Evolutionary conservation across 2,888 invertebrate species (phyloP).

Genomic region (Lasioglossum pauxillum): DNA sequence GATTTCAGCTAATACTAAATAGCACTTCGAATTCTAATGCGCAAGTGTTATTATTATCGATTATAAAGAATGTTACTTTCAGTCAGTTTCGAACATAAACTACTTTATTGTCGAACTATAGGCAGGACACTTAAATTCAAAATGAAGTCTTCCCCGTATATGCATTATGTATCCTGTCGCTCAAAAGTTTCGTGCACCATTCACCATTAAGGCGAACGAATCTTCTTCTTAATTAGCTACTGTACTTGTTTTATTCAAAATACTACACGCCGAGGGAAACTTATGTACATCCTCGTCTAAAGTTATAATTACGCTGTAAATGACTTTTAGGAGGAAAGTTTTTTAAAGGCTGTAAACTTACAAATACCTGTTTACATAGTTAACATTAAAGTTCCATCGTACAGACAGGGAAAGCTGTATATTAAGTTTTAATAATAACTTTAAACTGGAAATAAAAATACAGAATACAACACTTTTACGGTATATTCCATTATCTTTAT

Average conservation of each 20-base stretch:
- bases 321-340: conserved; percentile 1
- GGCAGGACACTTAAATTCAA: not conserved
- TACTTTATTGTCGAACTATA: not conserved
- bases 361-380: not conserved
- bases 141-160: not conserved
- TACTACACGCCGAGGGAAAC: not conserved
- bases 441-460: not conserved
- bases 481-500: not conserved
- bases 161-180: not conserved
- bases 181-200: not conserved
- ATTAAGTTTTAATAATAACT: not conserved
- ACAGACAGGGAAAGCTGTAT: not conserved
- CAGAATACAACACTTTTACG: not conserved
- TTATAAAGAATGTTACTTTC: not conserved
- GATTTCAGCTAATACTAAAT: no score
- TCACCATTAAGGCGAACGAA: not conserved
- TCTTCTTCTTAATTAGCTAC: not conserved
- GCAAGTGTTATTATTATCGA: not conserved
- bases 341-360: conserved; percentile 9
- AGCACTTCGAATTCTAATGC: no score
- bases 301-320: conserved; percentile 2
- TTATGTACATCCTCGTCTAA: not conserved
- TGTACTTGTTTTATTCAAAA: not conserved
- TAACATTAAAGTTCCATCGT: not conserved
- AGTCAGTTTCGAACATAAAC: not conserved